Base-by-base conservation (phyloP, 2,888 invertebrate species). In the Limnephilus auricula region DNA sequence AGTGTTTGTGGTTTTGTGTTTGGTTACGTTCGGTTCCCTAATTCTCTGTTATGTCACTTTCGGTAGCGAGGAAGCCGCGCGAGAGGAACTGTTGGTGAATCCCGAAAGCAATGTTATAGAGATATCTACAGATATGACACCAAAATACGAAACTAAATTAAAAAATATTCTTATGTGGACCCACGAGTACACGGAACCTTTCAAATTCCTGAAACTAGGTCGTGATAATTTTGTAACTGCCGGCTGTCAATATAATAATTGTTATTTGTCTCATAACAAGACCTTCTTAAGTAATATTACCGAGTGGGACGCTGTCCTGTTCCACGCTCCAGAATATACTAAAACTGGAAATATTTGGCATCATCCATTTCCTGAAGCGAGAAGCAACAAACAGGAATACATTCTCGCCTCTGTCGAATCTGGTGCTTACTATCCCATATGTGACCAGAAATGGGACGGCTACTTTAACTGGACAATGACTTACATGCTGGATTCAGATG, bases 291-390 rank as follows among this genome's bases (percentile, higher is more conserved):
- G 94, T 0, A 94, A 96, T 90, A 94, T 95, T 9, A 94, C 94
- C 25, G 93, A 94, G 45, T 95, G 94, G 79, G 96, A 96, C 85
- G 97, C 96, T 0, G 94, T 97, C 10, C 87, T 97, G 0, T 96
- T 96, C 90, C 96, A 97, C 89, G 95, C 95, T 0, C 95, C 95
- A 32, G 94, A 94, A 84, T 92, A 92, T 13, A 50, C 45, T 0
- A 90, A 80, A 65, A n/a, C 12, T 25, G 45, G 80, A 12, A 90
- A 92, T 31, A n/a, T 93, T 0, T 31, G 94, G 0, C 13, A 91
- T 40, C 12, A 88, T 9, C 94, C 94, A n/a, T 32, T 94, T 31
- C 95, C 95, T 0, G 9, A 6, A 6, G 92, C 50, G 18, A 94
- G 96, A 93, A 93, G 94, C 3, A 92, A 94, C 0, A 92, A 95